phyloP scores from a whole-genome alignment of 2,797 vertebrate genomes.

The Protosalanx chinensis region DNA sequence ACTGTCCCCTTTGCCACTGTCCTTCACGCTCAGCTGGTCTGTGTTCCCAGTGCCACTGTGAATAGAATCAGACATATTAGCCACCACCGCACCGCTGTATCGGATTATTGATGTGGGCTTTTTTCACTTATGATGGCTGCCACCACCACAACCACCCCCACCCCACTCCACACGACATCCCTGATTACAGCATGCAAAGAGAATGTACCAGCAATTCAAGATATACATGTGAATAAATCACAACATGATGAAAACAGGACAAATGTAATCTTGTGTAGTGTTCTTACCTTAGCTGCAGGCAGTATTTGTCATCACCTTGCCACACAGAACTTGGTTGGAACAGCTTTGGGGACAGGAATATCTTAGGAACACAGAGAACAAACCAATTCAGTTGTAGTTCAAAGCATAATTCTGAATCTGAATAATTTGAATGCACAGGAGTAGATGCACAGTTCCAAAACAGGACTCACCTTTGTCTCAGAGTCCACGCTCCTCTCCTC shows the following conservation, averaged over 20 bases:
- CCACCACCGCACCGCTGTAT: slow-evolving; percentile 50
- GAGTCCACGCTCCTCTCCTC: slow-evolving; percentile 62
- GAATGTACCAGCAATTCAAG: slow-evolving; percentile 30
- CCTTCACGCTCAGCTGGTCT: slow-evolving; percentile 79
- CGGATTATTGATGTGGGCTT: slow-evolving; percentile 64
- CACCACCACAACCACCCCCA: slow-evolving; percentile 25
- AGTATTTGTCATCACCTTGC: slow-evolving; percentile 72
- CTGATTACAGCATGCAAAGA: slow-evolving; percentile 18
- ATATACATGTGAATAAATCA: slow-evolving; percentile 28
- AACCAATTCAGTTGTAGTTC: slow-evolving; percentile 60
- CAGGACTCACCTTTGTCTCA: slow-evolving; percentile 69
- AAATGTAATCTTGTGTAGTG: slow-evolving; percentile 30
- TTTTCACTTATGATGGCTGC: slow-evolving; percentile 22
- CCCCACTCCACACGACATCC: slow-evolving; percentile 44
- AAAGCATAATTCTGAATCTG: slow-evolving; percentile 29
- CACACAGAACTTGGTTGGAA: slow-evolving; percentile 65
- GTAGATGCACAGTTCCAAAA: slow-evolving; percentile 5
- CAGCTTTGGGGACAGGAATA: slow-evolving; percentile 71
- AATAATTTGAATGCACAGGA: slow-evolving; percentile 30
- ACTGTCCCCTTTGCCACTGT: slow-evolving; percentile 80
- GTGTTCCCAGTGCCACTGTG: slow-evolving; percentile 68
- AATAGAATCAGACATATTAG: slow-evolving; percentile 58
- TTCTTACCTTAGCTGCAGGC: slow-evolving; percentile 74
- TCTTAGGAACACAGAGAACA: slow-evolving; percentile 64
- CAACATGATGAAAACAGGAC: slow-evolving; percentile 21